Percentiles rank a stretch among this genome's conserved stretches.
Conservation (phyloP, 37 sponge, comb jelly and placozoan genomes). For the Bolinopsis microptera region DNA sequence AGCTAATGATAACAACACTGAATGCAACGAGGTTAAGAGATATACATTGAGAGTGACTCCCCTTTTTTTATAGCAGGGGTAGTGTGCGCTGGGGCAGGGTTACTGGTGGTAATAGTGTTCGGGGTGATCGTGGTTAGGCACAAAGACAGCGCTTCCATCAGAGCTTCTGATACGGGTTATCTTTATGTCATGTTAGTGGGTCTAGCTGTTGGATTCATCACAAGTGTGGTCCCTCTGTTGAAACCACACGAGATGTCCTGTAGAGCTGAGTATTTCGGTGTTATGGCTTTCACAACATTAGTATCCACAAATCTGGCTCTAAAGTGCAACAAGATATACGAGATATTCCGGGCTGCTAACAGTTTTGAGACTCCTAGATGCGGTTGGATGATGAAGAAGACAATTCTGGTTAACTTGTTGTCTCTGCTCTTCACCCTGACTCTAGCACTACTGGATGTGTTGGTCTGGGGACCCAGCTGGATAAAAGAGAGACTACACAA, state of each 20-base stretch:
- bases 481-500: not conserved
- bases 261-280: not conserved
- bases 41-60: not conserved
- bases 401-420: not conserved
- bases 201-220: not conserved
- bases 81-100: not conserved
- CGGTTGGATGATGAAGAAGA: not conserved
- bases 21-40: not conserved
- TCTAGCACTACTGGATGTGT: not conserved
- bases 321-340: constrained; percentile 47
- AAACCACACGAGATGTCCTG: not conserved
- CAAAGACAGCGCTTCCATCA: constrained; percentile 11
- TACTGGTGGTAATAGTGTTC: not conserved
- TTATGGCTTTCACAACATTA: not conserved
- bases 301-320: not conserved
- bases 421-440: not conserved
- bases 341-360: not conserved
- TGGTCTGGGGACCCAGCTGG: not conserved
- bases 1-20: not conserved
- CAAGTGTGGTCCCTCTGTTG: not conserved
- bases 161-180: constrained; percentile 42
- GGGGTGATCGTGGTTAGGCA: not conserved
- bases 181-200: not conserved
- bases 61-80: not conserved
- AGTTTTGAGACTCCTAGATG: not conserved